These are phyloP conservation scores for Microcebus lehilahytsara DNA, from an alignment of 2,113 vertebrate genomes.

Conservation along the genomic window DNA sequence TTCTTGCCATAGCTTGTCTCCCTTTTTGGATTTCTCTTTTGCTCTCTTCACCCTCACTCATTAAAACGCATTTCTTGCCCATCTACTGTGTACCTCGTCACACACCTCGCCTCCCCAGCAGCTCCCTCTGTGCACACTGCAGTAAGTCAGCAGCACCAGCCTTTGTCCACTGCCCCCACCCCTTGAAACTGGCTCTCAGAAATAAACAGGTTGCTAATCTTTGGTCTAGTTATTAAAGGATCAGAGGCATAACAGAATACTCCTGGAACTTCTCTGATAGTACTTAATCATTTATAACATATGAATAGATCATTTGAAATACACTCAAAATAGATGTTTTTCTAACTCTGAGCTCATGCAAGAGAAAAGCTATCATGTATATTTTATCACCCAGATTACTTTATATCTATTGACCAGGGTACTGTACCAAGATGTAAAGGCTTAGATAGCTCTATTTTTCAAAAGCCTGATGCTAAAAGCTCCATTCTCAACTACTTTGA, in stretches of 20 bases:
- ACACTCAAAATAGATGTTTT: conserved; percentile 25
- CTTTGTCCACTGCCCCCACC: no score
- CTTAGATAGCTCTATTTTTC: neutral
- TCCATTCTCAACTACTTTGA: neutral
- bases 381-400: conserved; percentile 41
- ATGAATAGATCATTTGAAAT: conserved; percentile 21
- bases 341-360: conserved; percentile 6
- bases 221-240: conserved; percentile 21
- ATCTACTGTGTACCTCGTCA: fast-evolving
- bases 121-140: no score
- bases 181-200: neutral
- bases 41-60: no score
- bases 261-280: neutral
- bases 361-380: conserved; percentile 42
- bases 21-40: fast-evolving
- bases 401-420: conserved; percentile 14
- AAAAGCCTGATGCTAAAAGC: neutral
- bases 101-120: fast-evolving
- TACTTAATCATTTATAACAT: conserved; percentile 52
- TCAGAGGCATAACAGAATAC: neutral
- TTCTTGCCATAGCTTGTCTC: fast-evolving
- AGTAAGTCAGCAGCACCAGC: no score
- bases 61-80: neutral
- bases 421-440: neutral
- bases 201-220: neutral